Percentiles rank a stretch among this genome's conserved stretches.
These are phyloP conservation scores for Hepsetus odoe DNA, from an alignment of 2,113 vertebrate genomes.

Conservation along the genomic window DNA sequence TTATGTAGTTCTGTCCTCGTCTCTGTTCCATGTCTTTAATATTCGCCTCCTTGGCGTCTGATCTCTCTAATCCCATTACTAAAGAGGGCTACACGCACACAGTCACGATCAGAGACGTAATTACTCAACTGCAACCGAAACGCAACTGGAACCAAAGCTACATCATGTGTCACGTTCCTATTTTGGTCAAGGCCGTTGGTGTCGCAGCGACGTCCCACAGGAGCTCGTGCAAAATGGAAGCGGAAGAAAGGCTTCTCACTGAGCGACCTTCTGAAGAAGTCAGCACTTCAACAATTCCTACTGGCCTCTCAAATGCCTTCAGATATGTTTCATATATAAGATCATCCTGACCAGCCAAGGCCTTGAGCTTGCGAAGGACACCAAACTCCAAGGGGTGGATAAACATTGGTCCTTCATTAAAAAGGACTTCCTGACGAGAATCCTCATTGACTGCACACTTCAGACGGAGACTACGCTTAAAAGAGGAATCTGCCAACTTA, in stretches of 20 bases:
- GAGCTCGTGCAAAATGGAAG: neutral
- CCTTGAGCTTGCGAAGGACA: neutral
- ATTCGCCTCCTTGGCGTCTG: slow-evolving; percentile 57
- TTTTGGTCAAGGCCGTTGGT: neutral
- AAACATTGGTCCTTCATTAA: neutral
- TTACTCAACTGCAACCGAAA: neutral
- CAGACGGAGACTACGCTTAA: neutral
- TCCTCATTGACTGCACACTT: neutral
- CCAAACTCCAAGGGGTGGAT: neutral
- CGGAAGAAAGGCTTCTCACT: neutral
- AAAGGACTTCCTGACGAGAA: neutral
- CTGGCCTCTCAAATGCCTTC: neutral
- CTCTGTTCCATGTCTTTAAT: slow-evolving; percentile 49
- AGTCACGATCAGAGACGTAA: neutral
- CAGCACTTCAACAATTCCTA: neutral
- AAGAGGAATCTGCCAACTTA: neutral
- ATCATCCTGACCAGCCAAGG: too few species aligned
- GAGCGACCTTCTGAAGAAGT: neutral
- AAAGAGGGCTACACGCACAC: slow-evolving; percentile 9
- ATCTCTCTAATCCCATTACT: slow-evolving; percentile 70
- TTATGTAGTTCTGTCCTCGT: slow-evolving; percentile 59
- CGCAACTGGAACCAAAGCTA: neutral
- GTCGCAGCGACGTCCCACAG: neutral
- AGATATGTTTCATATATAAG: too few species aligned
- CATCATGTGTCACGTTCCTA: neutral